phyloP scores from a whole-genome alignment of 2,797 vertebrate species.

The Adrianichthys oophorus region DNA sequence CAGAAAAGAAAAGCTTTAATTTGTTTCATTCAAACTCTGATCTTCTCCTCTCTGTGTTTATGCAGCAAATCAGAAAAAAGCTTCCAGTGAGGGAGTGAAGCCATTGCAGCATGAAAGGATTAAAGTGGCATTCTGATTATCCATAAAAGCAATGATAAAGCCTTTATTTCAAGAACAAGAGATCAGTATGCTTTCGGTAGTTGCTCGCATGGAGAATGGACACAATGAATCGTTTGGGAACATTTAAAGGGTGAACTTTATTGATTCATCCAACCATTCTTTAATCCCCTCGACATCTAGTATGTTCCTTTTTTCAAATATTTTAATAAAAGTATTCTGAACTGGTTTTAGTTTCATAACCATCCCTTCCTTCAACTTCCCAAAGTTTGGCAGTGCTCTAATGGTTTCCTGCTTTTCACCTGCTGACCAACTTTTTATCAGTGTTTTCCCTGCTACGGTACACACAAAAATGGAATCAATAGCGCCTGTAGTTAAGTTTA shows the following conservation, averaged over 20 bases:
- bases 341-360: too few relatives aligned
- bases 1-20: conserved; percentile 61
- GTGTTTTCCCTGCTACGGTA: conserved; percentile 56
- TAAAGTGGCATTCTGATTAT: conserved; percentile 63
- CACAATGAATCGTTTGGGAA: conserved; percentile 26
- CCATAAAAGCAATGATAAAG: conserved; percentile 51
- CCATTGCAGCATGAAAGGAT: conserved; percentile 51
- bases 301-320: too few relatives aligned
- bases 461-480: conserved; percentile 54
- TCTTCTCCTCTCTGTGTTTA: conserved; percentile 49
- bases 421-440: conserved; percentile 48
- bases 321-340: too few relatives aligned
- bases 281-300: too few relatives aligned
- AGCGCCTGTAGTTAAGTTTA: conserved; percentile 57
- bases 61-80: conserved; percentile 47
- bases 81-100: conserved; percentile 41
- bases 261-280: not conserved
- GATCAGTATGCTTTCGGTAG: conserved; percentile 45
- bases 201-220: conserved; percentile 26
- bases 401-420: conserved; percentile 35
- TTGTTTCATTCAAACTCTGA: conserved; percentile 59
- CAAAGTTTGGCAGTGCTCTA: not conserved
- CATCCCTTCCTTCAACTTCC: too few relatives aligned
- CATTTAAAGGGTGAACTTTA: conserved; percentile 27
- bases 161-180: conserved; percentile 55